Conservation (phyloP, 2,888 invertebrate species). For the Nephrotoma appendiculata region DNA sequence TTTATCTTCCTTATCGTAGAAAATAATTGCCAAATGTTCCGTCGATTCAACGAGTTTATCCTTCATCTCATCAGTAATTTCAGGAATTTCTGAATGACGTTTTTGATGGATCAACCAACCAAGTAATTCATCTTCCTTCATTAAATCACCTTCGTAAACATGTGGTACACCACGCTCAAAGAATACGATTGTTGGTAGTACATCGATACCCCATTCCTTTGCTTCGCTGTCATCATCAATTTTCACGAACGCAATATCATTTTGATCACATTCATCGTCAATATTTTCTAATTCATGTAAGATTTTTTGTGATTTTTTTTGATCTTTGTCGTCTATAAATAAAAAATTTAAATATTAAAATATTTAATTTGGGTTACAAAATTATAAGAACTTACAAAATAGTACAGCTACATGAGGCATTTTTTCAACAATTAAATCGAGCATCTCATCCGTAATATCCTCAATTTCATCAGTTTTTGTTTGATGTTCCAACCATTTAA, state of each 20-base stretch:
- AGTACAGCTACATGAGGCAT: constrained; percentile 80
- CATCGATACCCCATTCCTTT: constrained; percentile 76
- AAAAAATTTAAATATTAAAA: constrained; percentile 4
- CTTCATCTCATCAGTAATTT: constrained; percentile 88
- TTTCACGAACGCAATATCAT: constrained; percentile 83
- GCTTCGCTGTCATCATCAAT: constrained; percentile 80
- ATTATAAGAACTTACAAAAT: constrained; percentile 55
- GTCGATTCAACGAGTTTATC: constrained; percentile 71
- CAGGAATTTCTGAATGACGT: constrained; percentile 79
- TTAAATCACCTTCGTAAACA: constrained; percentile 67
- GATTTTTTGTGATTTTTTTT: constrained; percentile 78
- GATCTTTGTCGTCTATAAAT: constrained; percentile 68
- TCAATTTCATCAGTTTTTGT: constrained; percentile 81
- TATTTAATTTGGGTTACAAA: background rate
- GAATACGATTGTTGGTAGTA: constrained; percentile 65
- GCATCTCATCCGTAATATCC: constrained; percentile 88
- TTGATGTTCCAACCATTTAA: constrained; percentile 76
- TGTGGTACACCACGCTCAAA: constrained; percentile 61
- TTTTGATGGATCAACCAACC: constrained; percentile 87
- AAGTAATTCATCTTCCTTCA: constrained; percentile 78
- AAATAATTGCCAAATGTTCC: constrained; percentile 73
- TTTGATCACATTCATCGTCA: constrained; percentile 85
- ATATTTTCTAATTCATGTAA: constrained; percentile 77
- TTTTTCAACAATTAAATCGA: constrained; percentile 75
- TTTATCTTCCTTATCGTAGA: constrained; percentile 86